A percentile compares a stretch with the other conserved stretches of the same genome.
Evolutionary conservation across 2,797 vertebrate genomes (phyloP).

Genomic region (Yasuhikotakia modesta): DNA sequence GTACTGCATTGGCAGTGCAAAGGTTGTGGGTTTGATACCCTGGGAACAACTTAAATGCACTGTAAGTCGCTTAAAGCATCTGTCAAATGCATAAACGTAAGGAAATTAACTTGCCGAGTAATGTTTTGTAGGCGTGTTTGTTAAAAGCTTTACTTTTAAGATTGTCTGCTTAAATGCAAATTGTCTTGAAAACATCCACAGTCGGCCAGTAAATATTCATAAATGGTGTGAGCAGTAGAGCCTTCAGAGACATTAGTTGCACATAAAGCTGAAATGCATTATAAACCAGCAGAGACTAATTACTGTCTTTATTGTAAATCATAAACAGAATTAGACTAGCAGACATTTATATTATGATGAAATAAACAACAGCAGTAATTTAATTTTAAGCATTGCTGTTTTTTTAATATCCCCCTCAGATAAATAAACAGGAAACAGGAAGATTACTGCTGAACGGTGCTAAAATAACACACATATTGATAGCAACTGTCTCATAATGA

Average conservation of each 20-base stretch:
- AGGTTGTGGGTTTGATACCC: too few species aligned
- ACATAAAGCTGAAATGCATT: not conserved
- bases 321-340: not conserved
- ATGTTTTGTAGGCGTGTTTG: too few species aligned
- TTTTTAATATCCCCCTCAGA: conserved; percentile 16
- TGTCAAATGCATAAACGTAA: too few species aligned
- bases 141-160: not conserved
- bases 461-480: conserved; percentile 1
- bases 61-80: too few species aligned
- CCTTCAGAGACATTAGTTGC: not conserved
- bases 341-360: conserved; percentile 21
- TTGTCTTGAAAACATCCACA: not conserved
- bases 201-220: not conserved
- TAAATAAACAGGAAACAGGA: conserved; percentile 34
- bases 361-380: conserved; percentile 9
- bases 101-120: too few species aligned
- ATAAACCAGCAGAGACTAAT: conserved; percentile 2
- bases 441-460: conserved; percentile 6
- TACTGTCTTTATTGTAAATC: conserved; percentile 2
- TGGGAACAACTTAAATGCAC: too few species aligned
- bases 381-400: conserved; percentile 9
- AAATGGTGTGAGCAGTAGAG: not conserved
- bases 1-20: too few species aligned
- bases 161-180: not conserved
- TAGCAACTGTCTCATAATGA: conserved; percentile 25